Base-by-base conservation (phyloP, 2,113 vertebrate species). In the Tinamus guttatus region DNA sequence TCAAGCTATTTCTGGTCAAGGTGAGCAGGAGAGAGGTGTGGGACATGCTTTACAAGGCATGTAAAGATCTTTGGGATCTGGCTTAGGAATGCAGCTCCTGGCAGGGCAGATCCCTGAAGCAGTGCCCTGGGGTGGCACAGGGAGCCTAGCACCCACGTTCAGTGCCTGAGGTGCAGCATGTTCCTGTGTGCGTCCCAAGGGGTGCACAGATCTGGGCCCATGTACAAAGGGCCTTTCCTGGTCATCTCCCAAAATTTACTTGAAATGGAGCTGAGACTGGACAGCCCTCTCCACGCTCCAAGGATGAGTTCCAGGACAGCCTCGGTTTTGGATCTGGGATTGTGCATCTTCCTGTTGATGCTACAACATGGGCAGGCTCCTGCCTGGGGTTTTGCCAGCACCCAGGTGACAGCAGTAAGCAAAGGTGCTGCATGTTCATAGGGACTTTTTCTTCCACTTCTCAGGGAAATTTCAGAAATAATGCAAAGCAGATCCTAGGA, bases 151-250 rank as follows among this genome's bases (percentile, higher is more conserved):
- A n/a, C 9, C 18, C 43, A 7, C 25, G 21, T 0, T 1, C 30
- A 40, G 18, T 2, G 27, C 34, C 49, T 0, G 0, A 13, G 8
- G 9, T 3, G 0, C 1, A n/a, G 38, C 30, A 21, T 8, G 16
- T n/a, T 58, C 13, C 69, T 25, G 25, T 2, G 2, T 13, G 51
- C 14, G 16, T 34, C 1, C 8, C 15, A 18, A 54, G 32, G 22
- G 5, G 40, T 27, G 27, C 9, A 3, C 20, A 5, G 10, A 7
- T 47, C 54, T 41, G 36, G 34, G 16, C 8, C 60, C 51, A n/a
- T 8, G 10, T 2, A 4, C 14, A 20, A 11, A 34, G 17, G 13
- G 67, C 5, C 52, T 41, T 45, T 28, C 32, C 34, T 6, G 12
- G 63, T 38, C 1, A 4, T 6, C 56, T 67, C 52, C 8, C 24